Evolutionary conservation across 2,113 vertebrate species (phyloP).

Genomic region (Plestiodon gilberti): DNA sequence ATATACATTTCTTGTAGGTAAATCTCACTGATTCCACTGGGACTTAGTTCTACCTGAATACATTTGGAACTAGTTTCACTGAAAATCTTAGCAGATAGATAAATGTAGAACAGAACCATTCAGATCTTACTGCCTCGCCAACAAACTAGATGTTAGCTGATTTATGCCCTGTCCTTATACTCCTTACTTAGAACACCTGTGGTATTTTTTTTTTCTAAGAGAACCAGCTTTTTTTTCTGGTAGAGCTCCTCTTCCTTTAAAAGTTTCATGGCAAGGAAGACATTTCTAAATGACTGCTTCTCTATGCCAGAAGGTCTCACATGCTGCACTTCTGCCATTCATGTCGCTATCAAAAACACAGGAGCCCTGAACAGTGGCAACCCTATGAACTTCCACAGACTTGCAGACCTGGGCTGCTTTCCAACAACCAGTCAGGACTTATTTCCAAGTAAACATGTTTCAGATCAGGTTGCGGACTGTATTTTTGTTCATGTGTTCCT

Average conservation of each 20-base stretch:
- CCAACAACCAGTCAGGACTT: no score
- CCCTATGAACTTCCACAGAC: not conserved
- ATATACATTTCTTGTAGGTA: not conserved
- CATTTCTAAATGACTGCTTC: not conserved
- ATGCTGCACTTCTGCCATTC: not conserved
- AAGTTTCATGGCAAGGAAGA: not conserved
- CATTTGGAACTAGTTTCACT: not conserved
- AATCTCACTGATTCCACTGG: not conserved
- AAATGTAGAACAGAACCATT: not conserved
- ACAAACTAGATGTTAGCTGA: not conserved
- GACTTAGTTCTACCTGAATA: not conserved
- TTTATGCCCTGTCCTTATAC: not conserved
- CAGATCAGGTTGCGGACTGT: not conserved
- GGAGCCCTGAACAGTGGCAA: not conserved
- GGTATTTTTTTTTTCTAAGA: not conserved
- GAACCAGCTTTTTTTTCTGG: no score
- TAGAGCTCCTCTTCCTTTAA: not conserved
- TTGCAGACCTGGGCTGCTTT: not conserved
- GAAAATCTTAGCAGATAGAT: not conserved
- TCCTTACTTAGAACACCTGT: not conserved
- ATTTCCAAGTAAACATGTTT: not conserved
- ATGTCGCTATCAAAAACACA: not conserved
- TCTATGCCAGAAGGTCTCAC: not conserved
- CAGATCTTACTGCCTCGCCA: not conserved
- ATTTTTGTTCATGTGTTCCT: not conserved